Percentiles rank a stretch among this genome's conserved stretches.
Evolutionary conservation across 2,797 vertebrate species (phyloP).

Genomic region (Clarias platycephalus): DNA sequence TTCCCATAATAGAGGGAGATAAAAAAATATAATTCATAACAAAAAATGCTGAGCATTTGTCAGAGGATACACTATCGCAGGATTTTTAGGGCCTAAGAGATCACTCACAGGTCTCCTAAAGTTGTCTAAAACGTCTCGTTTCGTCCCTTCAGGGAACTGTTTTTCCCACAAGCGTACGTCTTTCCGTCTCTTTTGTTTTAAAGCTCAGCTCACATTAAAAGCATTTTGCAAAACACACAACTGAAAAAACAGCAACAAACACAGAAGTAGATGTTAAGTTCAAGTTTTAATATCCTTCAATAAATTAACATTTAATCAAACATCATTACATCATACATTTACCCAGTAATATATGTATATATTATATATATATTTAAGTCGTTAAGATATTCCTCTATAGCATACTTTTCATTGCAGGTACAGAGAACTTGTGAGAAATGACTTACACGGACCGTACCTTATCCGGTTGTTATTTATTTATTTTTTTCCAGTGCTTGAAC

Average conservation of each 20-base stretch:
- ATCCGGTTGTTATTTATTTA: neutral
- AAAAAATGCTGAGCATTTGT: neutral
- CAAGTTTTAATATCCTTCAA: conserved; percentile 61
- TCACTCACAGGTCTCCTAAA: neutral
- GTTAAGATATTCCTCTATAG: conserved; percentile 23
- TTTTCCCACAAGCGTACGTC: too few species aligned
- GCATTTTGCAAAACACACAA: neutral
- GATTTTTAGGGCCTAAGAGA: neutral
- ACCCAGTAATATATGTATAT: conserved; percentile 16
- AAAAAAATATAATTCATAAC: neutral
- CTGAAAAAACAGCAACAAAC: neutral
- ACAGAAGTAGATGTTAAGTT: conserved; percentile 53
- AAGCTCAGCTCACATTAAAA: neutral
- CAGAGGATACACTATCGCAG: neutral
- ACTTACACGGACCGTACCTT: conserved; percentile 5
- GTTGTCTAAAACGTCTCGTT: neutral
- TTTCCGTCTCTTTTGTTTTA: too few species aligned
- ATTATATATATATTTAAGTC: too few species aligned
- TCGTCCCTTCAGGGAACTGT: neutral
- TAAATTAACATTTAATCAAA: conserved; percentile 56
- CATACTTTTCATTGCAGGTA: conserved; percentile 28
- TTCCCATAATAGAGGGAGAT: too few species aligned
- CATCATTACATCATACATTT: conserved; percentile 55
- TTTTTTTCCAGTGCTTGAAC: conserved; percentile 26
- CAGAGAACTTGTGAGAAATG: conserved; percentile 18